Evolutionary conservation across 2,888 invertebrate species (phyloP).

Genomic region (Acanthosoma haemorrhoidale): DNA sequence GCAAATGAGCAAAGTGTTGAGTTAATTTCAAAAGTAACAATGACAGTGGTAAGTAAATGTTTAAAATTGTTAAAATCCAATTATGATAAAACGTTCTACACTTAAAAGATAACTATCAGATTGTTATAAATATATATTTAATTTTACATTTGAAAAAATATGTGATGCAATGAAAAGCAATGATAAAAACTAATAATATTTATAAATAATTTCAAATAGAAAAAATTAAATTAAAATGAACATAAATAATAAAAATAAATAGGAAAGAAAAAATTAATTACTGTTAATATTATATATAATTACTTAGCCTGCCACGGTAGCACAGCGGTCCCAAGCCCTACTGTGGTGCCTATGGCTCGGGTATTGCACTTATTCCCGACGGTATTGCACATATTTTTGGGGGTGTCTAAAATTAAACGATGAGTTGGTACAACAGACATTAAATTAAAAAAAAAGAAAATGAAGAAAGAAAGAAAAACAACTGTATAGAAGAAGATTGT

Average conservation of each 20-base stretch:
- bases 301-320: conserved; percentile 30
- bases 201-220: no score
- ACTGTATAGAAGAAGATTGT: neutral
- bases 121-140: no score
- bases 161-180: no score
- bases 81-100: no score
- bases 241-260: no score
- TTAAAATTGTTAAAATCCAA: neutral
- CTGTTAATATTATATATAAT: conserved; percentile 21
- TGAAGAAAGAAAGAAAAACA: neutral
- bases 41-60: no score
- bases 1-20: neutral
- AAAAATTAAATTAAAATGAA: no score
- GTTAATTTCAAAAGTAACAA: neutral
- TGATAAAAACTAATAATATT: no score
- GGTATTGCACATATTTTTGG: conserved; percentile 18
- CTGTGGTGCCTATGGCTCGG: conserved; percentile 26
- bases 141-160: no score
- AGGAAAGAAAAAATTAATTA: conserved; percentile 5
- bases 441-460: neutral
- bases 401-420: conserved; percentile 27
- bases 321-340: conserved; percentile 29
- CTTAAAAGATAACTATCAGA: no score
- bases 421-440: conserved; percentile 21
- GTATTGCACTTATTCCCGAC: conserved; percentile 18